A percentile compares a stretch with the other conserved stretches of the same genome.
These are phyloP conservation scores for Coleophora deauratella DNA, from an alignment of 2,888 invertebrate genomes.

Conservation along the genomic window DNA sequence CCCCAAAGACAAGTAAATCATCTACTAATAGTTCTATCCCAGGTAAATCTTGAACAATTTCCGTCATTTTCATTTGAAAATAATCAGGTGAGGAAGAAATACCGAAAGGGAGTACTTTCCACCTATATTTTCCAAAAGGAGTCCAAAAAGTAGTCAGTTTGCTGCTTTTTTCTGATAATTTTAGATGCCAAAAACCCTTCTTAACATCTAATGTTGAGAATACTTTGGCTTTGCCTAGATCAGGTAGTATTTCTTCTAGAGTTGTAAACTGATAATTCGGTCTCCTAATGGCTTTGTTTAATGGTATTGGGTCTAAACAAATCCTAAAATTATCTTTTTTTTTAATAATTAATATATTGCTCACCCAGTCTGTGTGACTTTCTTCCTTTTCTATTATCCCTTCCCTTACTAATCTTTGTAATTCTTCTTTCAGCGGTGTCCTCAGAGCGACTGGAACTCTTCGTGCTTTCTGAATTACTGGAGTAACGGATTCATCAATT, in stretches of 20 bases:
- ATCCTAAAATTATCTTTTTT: slow-evolving; percentile 6
- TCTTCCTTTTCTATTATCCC: slow-evolving; percentile 8
- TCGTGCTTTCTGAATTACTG: slow-evolving; percentile 7
- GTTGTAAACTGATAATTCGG: slow-evolving; percentile 12
- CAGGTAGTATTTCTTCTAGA: no score
- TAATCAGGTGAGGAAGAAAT: no score
- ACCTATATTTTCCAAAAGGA: slow-evolving; percentile 6
- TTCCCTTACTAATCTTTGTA: slow-evolving; percentile 8
- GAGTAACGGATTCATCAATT: slow-evolving; percentile 3
- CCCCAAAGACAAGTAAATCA: no score
- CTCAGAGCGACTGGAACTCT: slow-evolving; percentile 7
- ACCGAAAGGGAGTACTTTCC: slow-evolving; percentile 6
- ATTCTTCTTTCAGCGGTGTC: slow-evolving; percentile 7
- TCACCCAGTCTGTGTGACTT: slow-evolving; percentile 8
- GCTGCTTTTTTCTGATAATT: slow-evolving; percentile 6
- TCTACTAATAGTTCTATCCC: no score
- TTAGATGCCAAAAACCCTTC: slow-evolving; percentile 10
- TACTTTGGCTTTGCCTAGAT: no score
- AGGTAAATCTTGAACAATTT: no score
- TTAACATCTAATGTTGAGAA: slow-evolving; percentile 9
- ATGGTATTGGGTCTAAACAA: slow-evolving; percentile 13
- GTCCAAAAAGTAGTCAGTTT: slow-evolving; percentile 11
- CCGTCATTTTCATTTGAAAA: no score
- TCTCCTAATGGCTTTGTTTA: slow-evolving; percentile 12
- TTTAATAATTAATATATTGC: slow-evolving; percentile 6